These are phyloP conservation scores for Campopleginae sp. DNA, from an alignment of 2,888 invertebrate genomes.

Conservation along the genomic window DNA sequence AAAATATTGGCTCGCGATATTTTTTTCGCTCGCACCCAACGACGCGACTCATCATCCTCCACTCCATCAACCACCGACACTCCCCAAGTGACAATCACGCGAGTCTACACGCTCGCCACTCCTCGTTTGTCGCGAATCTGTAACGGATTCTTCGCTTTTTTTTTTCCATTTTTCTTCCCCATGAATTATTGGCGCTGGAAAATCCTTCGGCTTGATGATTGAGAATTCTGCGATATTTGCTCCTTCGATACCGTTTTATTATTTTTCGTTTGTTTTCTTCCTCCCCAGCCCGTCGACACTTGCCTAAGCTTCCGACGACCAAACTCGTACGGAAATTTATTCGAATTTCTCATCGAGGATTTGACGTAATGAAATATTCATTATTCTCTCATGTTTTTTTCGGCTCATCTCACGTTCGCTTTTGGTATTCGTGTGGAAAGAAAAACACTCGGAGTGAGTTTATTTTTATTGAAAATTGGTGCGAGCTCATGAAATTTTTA, in stretches of 20 bases:
- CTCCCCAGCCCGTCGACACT: not conserved
- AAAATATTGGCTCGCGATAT: slow-evolving; percentile 26
- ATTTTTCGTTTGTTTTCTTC: not conserved
- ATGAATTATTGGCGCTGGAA: not conserved
- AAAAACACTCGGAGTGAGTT: not conserved
- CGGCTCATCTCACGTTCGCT: not conserved
- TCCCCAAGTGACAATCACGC: not conserved
- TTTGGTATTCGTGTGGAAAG: not conserved
- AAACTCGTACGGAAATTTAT: not conserved
- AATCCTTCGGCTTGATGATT: not conserved
- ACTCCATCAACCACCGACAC: not conserved
- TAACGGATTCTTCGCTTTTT: not conserved
- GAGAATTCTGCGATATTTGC: not conserved
- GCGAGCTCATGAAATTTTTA: not conserved
- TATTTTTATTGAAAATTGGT: not conserved
- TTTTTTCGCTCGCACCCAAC: not conserved
- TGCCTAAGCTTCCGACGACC: not conserved
- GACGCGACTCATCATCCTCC: not conserved
- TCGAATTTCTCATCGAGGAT: not conserved
- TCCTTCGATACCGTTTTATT: not conserved
- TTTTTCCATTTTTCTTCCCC: not conserved
- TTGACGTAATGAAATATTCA: not conserved
- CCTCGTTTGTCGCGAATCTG: not conserved
- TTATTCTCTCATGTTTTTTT: not conserved
- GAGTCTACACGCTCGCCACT: not conserved